phyloP scores from a whole-genome alignment of 2,888 invertebrate genomes.

The Drosophila yooni region DNA sequence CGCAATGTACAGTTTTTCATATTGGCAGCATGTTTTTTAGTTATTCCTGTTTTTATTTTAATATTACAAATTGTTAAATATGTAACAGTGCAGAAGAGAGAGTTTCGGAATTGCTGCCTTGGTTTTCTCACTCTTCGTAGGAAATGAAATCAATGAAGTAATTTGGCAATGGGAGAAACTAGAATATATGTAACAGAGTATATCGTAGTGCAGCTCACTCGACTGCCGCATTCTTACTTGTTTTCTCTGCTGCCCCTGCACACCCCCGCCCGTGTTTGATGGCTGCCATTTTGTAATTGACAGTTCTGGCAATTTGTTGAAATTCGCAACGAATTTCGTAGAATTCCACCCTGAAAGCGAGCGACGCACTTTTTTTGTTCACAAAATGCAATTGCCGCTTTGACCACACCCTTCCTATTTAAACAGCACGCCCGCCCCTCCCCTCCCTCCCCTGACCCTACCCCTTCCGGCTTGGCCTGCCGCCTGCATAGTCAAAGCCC shows the following conservation, averaged over 20 bases:
- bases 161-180: not conserved
- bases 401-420: constrained; percentile 65
- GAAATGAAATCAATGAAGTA: too few relatives aligned
- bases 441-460: not conserved
- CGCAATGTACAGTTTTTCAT: constrained; percentile 13
- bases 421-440: constrained; percentile 19
- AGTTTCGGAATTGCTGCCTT: not conserved
- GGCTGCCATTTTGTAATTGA: constrained; percentile 49
- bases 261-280: constrained; percentile 26
- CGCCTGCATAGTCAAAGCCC: constrained; percentile 2
- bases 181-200: not conserved
- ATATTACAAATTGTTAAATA: too few relatives aligned
- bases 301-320: constrained; percentile 39
- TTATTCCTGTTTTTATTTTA: not conserved
- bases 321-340: constrained; percentile 46
- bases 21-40: not conserved
- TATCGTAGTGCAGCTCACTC: not conserved
- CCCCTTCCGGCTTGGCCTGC: not conserved
- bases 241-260: not conserved
- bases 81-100: not conserved
- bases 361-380: constrained; percentile 12
- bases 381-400: constrained; percentile 48
- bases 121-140: not conserved
- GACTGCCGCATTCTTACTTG: not conserved
- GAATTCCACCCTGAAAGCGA: constrained; percentile 55